These are phyloP conservation scores for Margarornis squamiger DNA, from an alignment of 2,797 vertebrate species.

Conservation along the genomic window DNA sequence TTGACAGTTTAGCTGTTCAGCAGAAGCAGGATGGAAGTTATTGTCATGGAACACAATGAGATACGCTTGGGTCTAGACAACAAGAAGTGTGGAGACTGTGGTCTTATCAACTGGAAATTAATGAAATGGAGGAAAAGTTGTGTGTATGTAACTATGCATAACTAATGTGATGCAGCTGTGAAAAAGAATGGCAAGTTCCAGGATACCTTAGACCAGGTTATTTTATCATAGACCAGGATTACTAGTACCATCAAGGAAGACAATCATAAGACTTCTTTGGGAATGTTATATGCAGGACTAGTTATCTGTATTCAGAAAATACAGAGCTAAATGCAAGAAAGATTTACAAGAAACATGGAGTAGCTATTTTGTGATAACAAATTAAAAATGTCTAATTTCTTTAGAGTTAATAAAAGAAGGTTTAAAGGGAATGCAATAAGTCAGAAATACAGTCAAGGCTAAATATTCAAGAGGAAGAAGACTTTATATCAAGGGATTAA, in stretches of 20 bases:
- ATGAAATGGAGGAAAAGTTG: neutral
- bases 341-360: neutral
- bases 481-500: neutral
- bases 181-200: neutral
- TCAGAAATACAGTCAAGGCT: neutral
- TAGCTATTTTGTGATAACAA: neutral
- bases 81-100: neutral
- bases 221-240: neutral
- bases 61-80: neutral
- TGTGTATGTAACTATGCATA: neutral
- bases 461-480: neutral
- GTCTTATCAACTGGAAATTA: neutral
- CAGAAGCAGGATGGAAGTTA: neutral
- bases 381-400: neutral
- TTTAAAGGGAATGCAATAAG: neutral
- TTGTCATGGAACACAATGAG: neutral
- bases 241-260: neutral
- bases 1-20: neutral
- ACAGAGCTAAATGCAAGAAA: neutral
- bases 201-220: neutral
- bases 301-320: neutral
- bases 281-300: neutral
- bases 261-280: neutral
- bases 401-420: neutral
- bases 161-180: neutral